Base-by-base conservation (phyloP, 2,888 invertebrate genomes). In the Carabus problematicus region DNA sequence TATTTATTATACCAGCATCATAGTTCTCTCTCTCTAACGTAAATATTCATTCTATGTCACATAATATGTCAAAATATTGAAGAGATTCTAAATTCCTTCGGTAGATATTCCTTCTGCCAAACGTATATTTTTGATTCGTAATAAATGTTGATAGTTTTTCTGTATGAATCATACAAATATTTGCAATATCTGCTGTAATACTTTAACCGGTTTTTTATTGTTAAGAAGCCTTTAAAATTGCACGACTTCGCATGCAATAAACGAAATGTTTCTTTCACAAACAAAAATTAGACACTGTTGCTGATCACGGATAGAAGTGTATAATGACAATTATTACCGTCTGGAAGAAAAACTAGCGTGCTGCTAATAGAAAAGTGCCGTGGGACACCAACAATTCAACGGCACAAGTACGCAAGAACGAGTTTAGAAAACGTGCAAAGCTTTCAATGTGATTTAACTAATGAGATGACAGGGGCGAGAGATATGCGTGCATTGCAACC, bases 301-400 rank as follows among this genome's bases (percentile, higher is more conserved):
- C 43, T n/a, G 12, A 47, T 14, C 12, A 14, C 12, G 12, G 43
- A 16, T 47, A 14, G 9, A 47, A 47, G 16, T 47, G 16, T 47
- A 14, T 7, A 14, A 47, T n/a, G 47, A 47, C 11, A 47, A 16
- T 8, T 47, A 47, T 47, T 47, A 43, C 12, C 47, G 47, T n/a
- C 16, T 47, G 12, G 11, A 47, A 47, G 47, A 47, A 47, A 47
- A 16, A 47, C 47, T 14, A 4, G 47, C 47, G 47, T 47, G 47
- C 16, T n/a, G 47, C 12, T 47, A 47, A 47, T 47, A 16, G 11
- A 9, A 1, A 47, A 12, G 6, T 14, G n/a, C 16, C 47, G 47
- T 47, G 47, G 47, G 47, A 47, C 47, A 29, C 29, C 29, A 29
- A 29, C 29, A 29, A 29, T 29, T 29, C 29, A 29, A 29, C 29